Evolutionary conservation across 2,888 invertebrate genomes (phyloP).

Genomic region (Drosophila parthenogenetica): DNA sequence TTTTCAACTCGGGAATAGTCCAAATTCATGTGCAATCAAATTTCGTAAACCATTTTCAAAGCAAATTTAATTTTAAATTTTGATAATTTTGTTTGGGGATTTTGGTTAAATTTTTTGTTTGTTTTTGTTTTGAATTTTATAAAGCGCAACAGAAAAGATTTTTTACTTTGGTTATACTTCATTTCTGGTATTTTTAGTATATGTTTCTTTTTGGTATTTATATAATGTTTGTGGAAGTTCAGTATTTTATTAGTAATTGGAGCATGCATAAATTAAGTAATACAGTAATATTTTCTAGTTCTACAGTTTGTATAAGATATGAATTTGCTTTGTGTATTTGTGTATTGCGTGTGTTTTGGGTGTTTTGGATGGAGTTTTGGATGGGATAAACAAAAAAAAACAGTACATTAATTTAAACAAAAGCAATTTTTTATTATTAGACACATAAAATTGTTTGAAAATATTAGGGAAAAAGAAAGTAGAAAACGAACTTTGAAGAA

Average conservation of each 20-base stretch:
- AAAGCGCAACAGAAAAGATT: constrained; percentile 47
- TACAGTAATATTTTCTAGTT: constrained; percentile 1
- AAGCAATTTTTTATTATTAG: neutral
- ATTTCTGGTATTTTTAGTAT: constrained; percentile 23
- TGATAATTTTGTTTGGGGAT: constrained; percentile 40
- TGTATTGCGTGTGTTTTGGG: constrained; percentile 1
- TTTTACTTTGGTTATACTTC: neutral
- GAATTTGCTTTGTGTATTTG: constrained; percentile 2
- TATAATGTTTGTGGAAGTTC: constrained; percentile 30
- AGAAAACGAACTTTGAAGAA: neutral
- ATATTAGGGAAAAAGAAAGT: neutral
- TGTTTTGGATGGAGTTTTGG: constrained; percentile 1
- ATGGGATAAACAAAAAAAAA: constrained; percentile 1
- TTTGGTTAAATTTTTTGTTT: constrained; percentile 4
- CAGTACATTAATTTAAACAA: neutral
- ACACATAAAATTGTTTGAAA: neutral
- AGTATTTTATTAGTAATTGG: constrained; percentile 14
- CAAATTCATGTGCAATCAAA: constrained; percentile 55
- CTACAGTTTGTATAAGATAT: constrained; percentile 5
- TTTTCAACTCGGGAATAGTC: constrained; percentile 53
- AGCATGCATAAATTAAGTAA: constrained; percentile 36
- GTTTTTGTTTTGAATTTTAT: constrained; percentile 30
- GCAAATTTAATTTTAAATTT: constrained; percentile 33
- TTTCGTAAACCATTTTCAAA: constrained; percentile 20
- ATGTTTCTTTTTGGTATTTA: constrained; percentile 26